Percentiles rank a stretch among this genome's conserved stretches.
These are phyloP conservation scores for Pandemis heparana DNA, from an alignment of 2,888 invertebrate species.

Conservation along the genomic window DNA sequence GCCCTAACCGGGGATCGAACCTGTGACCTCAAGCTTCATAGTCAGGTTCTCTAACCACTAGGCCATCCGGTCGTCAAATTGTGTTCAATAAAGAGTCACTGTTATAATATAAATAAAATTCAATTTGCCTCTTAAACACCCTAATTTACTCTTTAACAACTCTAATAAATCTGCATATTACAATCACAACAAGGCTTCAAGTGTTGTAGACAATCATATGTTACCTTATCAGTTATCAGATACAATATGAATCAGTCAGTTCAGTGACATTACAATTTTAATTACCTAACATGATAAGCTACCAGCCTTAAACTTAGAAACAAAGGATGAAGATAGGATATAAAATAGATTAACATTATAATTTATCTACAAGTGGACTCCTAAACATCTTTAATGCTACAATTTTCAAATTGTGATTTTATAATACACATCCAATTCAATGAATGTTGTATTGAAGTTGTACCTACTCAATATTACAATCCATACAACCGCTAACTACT, in stretches of 20 bases:
- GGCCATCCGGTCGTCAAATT: no score
- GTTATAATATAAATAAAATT: no score
- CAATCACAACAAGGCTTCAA: not conserved
- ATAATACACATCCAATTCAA: no score
- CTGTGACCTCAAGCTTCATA: no score
- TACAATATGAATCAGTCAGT: constrained; percentile 17
- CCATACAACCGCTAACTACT: no score
- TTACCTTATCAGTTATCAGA: constrained; percentile 37
- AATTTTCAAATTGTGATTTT: no score
- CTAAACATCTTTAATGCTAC: not conserved
- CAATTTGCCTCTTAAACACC: no score
- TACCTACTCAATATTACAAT: no score
- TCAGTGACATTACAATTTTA: constrained; percentile 27
- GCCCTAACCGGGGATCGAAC: no score
- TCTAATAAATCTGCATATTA: not conserved
- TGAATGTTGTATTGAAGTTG: no score
- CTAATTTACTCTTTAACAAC: not conserved
- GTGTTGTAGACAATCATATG: constrained; percentile 1
- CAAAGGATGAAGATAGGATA: not conserved
- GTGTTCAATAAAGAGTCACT: no score
- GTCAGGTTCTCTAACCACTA: no score
- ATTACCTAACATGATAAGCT: constrained; percentile 16
- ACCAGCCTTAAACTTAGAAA: not conserved
- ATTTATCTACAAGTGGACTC: not conserved
- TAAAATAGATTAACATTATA: not conserved